Percentiles rank a stretch among this genome's conserved stretches.
phyloP scores from a whole-genome alignment of 2,888 invertebrate genomes.

The Brassicogethes aeneus region DNA sequence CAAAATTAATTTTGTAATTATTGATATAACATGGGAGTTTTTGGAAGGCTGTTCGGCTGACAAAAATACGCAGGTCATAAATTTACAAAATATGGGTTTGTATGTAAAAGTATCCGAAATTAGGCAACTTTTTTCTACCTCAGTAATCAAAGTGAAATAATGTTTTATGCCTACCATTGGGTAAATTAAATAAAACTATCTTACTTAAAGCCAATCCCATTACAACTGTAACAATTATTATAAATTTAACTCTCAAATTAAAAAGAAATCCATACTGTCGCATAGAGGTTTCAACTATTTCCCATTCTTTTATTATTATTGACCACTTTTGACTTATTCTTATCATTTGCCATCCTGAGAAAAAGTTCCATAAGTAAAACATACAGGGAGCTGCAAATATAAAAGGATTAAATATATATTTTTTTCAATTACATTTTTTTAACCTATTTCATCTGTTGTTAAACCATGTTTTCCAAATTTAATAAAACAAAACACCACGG shows the following conservation, averaged over 20 bases:
- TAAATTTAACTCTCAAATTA: conserved; percentile 25
- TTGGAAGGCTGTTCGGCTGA: too few relatives aligned
- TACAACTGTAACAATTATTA: conserved; percentile 26
- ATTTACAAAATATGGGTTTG: too few relatives aligned
- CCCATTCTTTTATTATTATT: conserved; percentile 30
- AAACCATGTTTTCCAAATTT: conserved; percentile 27
- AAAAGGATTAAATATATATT: too few relatives aligned
- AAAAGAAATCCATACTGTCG: conserved; percentile 24
- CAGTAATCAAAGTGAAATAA: too few relatives aligned
- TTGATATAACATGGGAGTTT: too few relatives aligned
- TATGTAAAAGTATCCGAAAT: too few relatives aligned
- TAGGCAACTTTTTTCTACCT: too few relatives aligned
- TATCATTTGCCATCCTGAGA: conserved; percentile 26
- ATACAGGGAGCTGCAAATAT: conserved; percentile 4
- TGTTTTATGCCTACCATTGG: too few relatives aligned
- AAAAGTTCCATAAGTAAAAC: conserved; percentile 25
- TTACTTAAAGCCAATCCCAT: conserved; percentile 33
- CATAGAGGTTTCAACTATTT: conserved; percentile 31
- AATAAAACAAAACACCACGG: conserved; percentile 23
- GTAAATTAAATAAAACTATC: conserved; percentile 7
- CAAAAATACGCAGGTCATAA: too few relatives aligned
- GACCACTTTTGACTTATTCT: conserved; percentile 25
- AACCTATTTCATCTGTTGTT: conserved; percentile 29
- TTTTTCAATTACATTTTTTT: too few relatives aligned
- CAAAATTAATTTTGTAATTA: too few relatives aligned